phyloP scores from a whole-genome alignment of 2,113 vertebrate species.

The Eulacestoma nigropectus region DNA sequence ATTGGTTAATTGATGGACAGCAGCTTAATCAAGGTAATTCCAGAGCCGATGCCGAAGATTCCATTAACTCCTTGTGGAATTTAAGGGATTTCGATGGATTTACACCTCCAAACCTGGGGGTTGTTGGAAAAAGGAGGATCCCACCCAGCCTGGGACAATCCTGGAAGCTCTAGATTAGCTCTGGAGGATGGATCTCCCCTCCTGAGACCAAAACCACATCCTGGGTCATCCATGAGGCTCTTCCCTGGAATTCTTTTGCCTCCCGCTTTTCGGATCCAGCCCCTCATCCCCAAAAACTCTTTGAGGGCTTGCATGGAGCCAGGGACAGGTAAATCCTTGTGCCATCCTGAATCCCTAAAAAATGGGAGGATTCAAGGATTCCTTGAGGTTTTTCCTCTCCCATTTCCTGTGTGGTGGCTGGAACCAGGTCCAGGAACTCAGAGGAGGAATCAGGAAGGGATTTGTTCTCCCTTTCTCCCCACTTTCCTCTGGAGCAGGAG shows the following conservation, averaged over 20 bases:
- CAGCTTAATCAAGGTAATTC: constrained; percentile 70
- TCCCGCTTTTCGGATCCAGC: background rate
- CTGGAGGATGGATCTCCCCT: background rate
- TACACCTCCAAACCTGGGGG: background rate
- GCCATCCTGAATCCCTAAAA: background rate
- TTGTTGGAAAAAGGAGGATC: background rate
- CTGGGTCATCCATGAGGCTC: background rate
- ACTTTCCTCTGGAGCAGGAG: background rate
- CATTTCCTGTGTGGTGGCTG: background rate
- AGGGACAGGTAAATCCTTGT: background rate
- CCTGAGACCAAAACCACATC: background rate
- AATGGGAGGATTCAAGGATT: background rate
- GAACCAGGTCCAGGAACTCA: background rate
- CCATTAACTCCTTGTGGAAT: constrained; percentile 63
- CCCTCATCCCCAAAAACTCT: background rate
- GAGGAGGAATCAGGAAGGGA: background rate
- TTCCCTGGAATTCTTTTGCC: background rate
- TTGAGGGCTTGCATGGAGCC: background rate
- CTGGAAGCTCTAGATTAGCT: background rate
- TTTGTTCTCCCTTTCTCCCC: background rate
- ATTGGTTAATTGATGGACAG: constrained; percentile 72
- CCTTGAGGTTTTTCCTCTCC: background rate
- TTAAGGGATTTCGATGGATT: background rate
- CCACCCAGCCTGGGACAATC: background rate
- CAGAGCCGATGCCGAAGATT: background rate